phyloP scores from a whole-genome alignment of 92 coral and sea anemone species.

The Virgularia gustaviana region DNA sequence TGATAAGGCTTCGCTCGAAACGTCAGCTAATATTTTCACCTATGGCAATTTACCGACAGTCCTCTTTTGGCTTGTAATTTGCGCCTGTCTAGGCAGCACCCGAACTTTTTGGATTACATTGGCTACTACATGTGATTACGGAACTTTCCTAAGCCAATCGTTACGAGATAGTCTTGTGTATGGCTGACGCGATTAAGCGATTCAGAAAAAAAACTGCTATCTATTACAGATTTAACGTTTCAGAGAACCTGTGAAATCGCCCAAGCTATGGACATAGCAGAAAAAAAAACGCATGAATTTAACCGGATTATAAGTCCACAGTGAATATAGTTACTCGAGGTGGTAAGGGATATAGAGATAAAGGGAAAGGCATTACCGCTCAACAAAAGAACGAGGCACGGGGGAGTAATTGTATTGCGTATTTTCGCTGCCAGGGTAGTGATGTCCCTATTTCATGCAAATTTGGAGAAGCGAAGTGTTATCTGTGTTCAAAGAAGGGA shows the following conservation, averaged over 20 bases:
- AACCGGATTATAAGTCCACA: constrained; percentile 24
- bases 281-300: constrained; percentile 56
- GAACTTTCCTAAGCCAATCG: constrained; percentile 45
- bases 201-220: constrained; percentile 54
- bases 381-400: neutral
- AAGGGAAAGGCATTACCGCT: neutral
- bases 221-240: constrained; percentile 42
- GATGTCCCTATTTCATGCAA: constrained; percentile 47
- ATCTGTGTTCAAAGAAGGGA: constrained; percentile 44
- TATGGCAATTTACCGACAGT: no score
- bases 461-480: constrained; percentile 50
- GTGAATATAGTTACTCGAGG: no score
- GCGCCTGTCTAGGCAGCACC: no score
- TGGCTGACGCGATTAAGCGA: constrained; percentile 47
- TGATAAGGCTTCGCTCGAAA: no score
- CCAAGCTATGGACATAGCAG: constrained; percentile 61
- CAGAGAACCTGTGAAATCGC: constrained; percentile 51
- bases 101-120: no score
- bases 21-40: no score
- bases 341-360: constrained; percentile 8
- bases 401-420: neutral
- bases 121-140: constrained; percentile 54
- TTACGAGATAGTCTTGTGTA: constrained; percentile 60
- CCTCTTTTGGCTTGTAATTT: no score
- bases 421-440: constrained; percentile 51